Percentiles rank a stretch among this genome's conserved stretches.
phyloP scores from a whole-genome alignment of 2,888 invertebrate species.

The Dicranocentrus wangi region DNA sequence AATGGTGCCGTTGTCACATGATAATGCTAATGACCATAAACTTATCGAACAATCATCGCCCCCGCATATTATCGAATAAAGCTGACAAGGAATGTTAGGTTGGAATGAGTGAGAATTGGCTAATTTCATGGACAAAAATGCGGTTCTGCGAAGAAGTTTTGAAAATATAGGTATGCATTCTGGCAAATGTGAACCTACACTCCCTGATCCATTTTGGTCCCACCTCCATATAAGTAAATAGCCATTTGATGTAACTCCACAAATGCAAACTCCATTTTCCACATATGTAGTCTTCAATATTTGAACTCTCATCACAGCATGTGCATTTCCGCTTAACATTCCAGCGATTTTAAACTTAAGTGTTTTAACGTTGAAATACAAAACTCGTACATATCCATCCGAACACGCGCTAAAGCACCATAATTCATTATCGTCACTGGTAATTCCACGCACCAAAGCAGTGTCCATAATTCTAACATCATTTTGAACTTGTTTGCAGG shows the following conservation, averaged over 20 bases:
- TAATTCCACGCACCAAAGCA: slow-evolving; percentile 5
- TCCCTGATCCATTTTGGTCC: neutral
- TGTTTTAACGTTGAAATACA: slow-evolving; percentile 31
- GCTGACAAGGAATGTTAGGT: neutral
- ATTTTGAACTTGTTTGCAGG: slow-evolving; percentile 45
- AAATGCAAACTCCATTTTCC: neutral
- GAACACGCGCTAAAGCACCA: slow-evolving; percentile 64
- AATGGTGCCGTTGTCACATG: neutral
- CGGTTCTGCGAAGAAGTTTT: slow-evolving; percentile 41
- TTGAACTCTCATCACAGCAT: slow-evolving; percentile 60
- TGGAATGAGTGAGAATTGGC: neutral
- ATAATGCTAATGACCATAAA: slow-evolving; percentile 24
- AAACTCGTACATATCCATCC: slow-evolving; percentile 62
- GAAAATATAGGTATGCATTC: slow-evolving; percentile 20
- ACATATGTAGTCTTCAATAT: slow-evolving; percentile 9
- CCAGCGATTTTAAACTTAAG: slow-evolving; percentile 52
- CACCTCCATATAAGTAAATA: slow-evolving; percentile 59
- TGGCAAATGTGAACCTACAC: neutral
- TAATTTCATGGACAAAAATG: slow-evolving; percentile 54
- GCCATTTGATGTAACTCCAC: slow-evolving; percentile 64
- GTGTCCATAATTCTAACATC: slow-evolving; percentile 67
- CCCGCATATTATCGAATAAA: slow-evolving; percentile 37
- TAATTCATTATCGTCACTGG: slow-evolving; percentile 20
- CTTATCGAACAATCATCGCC: slow-evolving; percentile 62
- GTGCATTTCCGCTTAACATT: slow-evolving; percentile 51